Base-by-base conservation (phyloP, 2,113 vertebrate species). In the Isurus oxyrinchus region DNA sequence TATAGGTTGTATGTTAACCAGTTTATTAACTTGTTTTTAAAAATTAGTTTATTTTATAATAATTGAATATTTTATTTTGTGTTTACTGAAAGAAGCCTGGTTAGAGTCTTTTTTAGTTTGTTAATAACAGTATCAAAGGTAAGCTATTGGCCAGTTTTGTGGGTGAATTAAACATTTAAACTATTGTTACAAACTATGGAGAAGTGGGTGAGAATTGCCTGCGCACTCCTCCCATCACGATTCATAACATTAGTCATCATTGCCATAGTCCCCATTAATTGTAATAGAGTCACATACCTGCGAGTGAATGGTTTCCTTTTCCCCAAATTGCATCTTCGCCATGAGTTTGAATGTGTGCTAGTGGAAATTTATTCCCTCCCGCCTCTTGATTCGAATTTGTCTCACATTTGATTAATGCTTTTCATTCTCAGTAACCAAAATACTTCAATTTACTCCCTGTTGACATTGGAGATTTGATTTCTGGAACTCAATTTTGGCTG, bases 401-500 rank as follows among this genome's bases (percentile, higher is more conserved):
- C 40, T 95, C 27, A 40, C 14, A 76, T 95, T 63, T 95, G 94
- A 72, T 95, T 95, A 95, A 95, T 76, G 67, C 59, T 66, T 67
- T 76, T 91, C 55, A 91, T 14, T 91, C 57, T 91, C 57, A 61
- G 49, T 95, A 53, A 72, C 67, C 67, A 76, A 95, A 95, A 95
- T 55, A 95, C 27, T 95, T 95, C 94, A 95, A 95, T 69, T 31
- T 95, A 21, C 3, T 55, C 66, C 55, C 49, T 55, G 90, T 66
- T 61, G 90, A 94, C 35, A 40, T 84, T 84, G 81, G n/a, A 55
- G 27, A 72, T 91, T 91, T 91, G 88, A 95, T 95, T 95, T 95
- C 66, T 72, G 66, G 67, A 95, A 95, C 94, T 72, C 94, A 95
- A 95, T 95, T 95, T 95, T 72, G 94, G 66, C 67, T 95, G 94